Evolutionary conservation across 2,797 vertebrate genomes (phyloP), one percentile per base, ranked within the genome.

Genomic region (Lepidocolaptes lacrymiger): DNA sequence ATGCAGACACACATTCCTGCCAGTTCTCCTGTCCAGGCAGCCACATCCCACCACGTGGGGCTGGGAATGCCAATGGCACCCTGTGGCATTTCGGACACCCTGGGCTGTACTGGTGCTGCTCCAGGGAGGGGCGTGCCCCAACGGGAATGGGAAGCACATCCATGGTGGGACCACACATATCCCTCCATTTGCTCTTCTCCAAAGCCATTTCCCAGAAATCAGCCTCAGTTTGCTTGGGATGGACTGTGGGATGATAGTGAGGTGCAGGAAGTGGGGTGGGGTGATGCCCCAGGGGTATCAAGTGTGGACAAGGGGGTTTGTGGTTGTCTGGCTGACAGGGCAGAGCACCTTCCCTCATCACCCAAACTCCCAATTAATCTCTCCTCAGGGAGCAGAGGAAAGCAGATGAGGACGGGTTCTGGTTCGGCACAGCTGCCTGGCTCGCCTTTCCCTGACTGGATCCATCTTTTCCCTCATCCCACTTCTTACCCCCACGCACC

Each of bases 11-110:
- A 6, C 18, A 21, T 23, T 27, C 46, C 8, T 0, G 1, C 23
- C 64, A 67, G 39, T 27, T 36, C 0, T 1, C 46, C 74, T 59
- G 37, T 1, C n/a, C 3, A 0, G 43, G 12, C 73, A 26, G 48
- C 22, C 58, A 4, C 1, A 0, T 71, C 58, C 52, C 3, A 0
- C 12, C 1, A 3, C 0, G 1, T 2, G 3, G 64, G 14, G 30
- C 46, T 34, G 55, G 61, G n/a, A 51, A 11, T 3, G 2, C 63
- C 1, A 0, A 3, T 15, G 34, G 26, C 28, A 61, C 15, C 51
- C 32, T 1, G 14, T 2, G 10, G 34, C 1, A 0, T 6, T 43
- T 4, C 2, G 5, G 46, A 5, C 41, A 8, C 30, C 61, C 39
- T 52, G 72, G 22, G 22, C n/a, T 51, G 43, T 32, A 22, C 26